phyloP scores from a whole-genome alignment of 37 sponge, comb jelly and placozoan genomes.

The Ephydatia muelleri region DNA sequence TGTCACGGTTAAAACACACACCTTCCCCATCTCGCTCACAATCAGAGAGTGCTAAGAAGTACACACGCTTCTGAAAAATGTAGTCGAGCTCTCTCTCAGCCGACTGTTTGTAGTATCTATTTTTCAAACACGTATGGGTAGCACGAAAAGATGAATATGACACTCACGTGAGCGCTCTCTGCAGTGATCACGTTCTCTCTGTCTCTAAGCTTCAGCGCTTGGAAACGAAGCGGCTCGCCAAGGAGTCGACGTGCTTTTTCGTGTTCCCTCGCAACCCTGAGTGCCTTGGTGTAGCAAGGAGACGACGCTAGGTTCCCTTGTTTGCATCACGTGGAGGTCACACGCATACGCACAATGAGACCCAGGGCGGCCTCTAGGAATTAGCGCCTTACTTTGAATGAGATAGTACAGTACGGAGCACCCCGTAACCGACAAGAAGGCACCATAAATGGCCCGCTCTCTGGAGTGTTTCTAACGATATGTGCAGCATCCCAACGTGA shows the following conservation, averaged over 20 bases:
- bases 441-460: constrained; percentile 70
- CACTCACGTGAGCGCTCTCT: constrained; percentile 50
- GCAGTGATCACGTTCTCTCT: constrained; percentile 40
- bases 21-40: too few relatives aligned
- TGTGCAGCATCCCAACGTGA: constrained; percentile 18
- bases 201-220: constrained; percentile 36
- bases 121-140: too few relatives aligned
- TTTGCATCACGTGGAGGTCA: too few relatives aligned
- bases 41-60: too few relatives aligned
- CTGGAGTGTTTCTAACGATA: constrained; percentile 44
- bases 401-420: constrained; percentile 59
- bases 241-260: constrained; percentile 22
- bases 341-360: too few relatives aligned
- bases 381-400: constrained; percentile 68
- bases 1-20: too few relatives aligned
- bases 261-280: constrained; percentile 41
- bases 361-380: too few relatives aligned
- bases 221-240: constrained; percentile 60
- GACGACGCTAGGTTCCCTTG: constrained; percentile 46
- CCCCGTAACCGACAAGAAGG: constrained; percentile 56
- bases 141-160: too few relatives aligned
- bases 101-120: too few relatives aligned
- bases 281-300: constrained; percentile 59
- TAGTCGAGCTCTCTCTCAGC: too few relatives aligned
- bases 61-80: too few relatives aligned